phyloP scores from a whole-genome alignment of 2,888 invertebrate genomes.

The Eilema caniola region DNA sequence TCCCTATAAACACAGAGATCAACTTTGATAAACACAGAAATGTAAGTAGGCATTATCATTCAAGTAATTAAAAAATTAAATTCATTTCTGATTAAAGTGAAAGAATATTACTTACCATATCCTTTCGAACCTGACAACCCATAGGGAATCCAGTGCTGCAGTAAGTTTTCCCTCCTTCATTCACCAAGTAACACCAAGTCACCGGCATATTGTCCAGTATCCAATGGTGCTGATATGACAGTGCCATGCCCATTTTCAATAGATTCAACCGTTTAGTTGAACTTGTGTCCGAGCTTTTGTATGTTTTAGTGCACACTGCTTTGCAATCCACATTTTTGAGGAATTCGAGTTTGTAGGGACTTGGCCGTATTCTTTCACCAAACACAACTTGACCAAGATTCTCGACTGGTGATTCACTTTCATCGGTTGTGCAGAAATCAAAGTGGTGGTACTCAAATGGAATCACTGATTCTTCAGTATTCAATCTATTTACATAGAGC shows the following conservation, averaged over 20 bases:
- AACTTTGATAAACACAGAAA: neutral
- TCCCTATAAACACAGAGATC: neutral
- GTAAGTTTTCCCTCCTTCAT: constrained; percentile 90
- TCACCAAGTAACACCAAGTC: constrained; percentile 97
- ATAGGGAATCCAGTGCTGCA: constrained; percentile 99
- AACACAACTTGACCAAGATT: constrained; percentile 99
- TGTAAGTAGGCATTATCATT: neutral
- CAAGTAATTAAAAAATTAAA: neutral
- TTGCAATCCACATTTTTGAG: constrained; percentile 90
- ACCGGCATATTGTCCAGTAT: constrained; percentile 99
- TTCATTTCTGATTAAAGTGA: neutral
- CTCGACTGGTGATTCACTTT: constrained; percentile 96
- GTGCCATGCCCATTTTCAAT: constrained; percentile 95
- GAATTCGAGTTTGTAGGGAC: constrained; percentile 96
- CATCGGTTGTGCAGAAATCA: constrained; percentile 95
- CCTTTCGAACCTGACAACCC: constrained; percentile 94
- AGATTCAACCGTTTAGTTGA: constrained; percentile 91
- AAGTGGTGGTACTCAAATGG: constrained; percentile 99
- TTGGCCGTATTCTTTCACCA: constrained; percentile 98
- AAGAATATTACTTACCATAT: constrained; percentile 71
- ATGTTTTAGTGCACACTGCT: constrained; percentile 89
- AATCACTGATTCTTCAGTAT: constrained; percentile 99
- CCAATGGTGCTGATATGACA: constrained; percentile 99
- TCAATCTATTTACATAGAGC: constrained; percentile 97
- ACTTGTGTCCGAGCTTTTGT: constrained; percentile 89